Conservation (phyloP, 2,888 invertebrate genomes). For the Chalcis sispes region DNA sequence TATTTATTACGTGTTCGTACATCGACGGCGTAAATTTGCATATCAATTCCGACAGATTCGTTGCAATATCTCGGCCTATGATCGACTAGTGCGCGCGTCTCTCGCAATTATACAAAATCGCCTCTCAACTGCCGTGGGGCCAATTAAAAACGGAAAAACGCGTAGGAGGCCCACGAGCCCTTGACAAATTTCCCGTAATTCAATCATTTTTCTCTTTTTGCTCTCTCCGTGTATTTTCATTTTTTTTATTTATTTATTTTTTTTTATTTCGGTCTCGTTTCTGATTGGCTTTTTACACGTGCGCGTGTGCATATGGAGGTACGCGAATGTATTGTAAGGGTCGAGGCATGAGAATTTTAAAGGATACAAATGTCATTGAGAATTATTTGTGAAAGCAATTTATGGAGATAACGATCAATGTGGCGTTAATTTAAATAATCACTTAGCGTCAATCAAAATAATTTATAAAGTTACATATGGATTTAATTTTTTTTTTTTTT, state of each 20-base stretch:
- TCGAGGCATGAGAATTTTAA: too few relatives aligned
- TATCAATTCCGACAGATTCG: constrained; percentile 47
- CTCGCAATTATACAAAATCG: constrained; percentile 41
- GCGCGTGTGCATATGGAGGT: too few relatives aligned
- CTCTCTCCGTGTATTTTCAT: neutral
- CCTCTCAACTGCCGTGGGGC: constrained; percentile 5
- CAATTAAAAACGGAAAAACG: constrained; percentile 46
- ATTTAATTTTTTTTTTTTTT: too few relatives aligned
- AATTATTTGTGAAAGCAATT: too few relatives aligned
- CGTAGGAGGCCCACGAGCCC: constrained; percentile 36
- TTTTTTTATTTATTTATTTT: neutral
- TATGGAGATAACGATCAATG: too few relatives aligned
- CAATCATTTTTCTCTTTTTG: constrained; percentile 28
- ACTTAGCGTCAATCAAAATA: too few relatives aligned
- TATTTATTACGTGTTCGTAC: neutral
- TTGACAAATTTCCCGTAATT: constrained; percentile 46
- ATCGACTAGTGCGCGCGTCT: constrained; percentile 16
- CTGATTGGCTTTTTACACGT: neutral
- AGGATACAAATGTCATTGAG: too few relatives aligned
- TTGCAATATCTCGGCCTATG: constrained; percentile 38
- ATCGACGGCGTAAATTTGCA: constrained; percentile 39
- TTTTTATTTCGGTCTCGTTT: neutral
- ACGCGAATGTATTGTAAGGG: too few relatives aligned
- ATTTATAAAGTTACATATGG: too few relatives aligned
- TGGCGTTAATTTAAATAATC: too few relatives aligned